Percentiles rank a stretch among this genome's conserved stretches.
phyloP scores from a whole-genome alignment of 2,113 vertebrate genomes.

The Meriones unguiculatus region DNA sequence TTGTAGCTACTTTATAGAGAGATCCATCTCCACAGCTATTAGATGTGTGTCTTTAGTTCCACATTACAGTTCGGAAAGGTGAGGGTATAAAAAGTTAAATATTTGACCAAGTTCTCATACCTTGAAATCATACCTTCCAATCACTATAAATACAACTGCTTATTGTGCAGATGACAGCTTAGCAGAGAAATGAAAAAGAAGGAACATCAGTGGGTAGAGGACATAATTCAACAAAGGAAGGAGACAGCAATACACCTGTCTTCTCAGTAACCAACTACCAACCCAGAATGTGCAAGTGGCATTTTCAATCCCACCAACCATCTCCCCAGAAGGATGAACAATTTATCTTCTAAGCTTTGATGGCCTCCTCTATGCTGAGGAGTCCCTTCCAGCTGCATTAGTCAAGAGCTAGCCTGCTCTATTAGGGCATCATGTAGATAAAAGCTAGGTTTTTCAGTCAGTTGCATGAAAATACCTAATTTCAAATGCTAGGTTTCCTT shows the following conservation, averaged over 20 bases:
- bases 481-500: slow-evolving; percentile 29
- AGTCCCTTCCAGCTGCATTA: background rate
- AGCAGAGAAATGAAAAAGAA: background rate
- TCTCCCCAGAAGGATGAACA: background rate
- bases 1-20: background rate
- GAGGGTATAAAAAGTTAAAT: background rate
- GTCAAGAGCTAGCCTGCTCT: background rate
- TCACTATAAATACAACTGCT: too few relatives aligned
- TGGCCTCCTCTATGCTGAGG: slow-evolving; percentile 6
- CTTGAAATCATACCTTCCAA: background rate
- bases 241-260: background rate
- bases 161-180: background rate
- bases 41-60: too few relatives aligned
- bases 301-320: slow-evolving; percentile 28
- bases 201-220: background rate
- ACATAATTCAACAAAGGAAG: background rate
- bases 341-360: background rate
- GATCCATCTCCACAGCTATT: background rate
- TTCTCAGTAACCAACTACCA: background rate
- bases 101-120: background rate
- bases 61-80: background rate
- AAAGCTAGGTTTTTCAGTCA: slow-evolving; percentile 16
- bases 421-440: background rate
- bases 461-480: background rate
- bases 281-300: background rate